Base-by-base conservation (phyloP, 2,888 invertebrate species). In the Apocheima hispidaria region DNA sequence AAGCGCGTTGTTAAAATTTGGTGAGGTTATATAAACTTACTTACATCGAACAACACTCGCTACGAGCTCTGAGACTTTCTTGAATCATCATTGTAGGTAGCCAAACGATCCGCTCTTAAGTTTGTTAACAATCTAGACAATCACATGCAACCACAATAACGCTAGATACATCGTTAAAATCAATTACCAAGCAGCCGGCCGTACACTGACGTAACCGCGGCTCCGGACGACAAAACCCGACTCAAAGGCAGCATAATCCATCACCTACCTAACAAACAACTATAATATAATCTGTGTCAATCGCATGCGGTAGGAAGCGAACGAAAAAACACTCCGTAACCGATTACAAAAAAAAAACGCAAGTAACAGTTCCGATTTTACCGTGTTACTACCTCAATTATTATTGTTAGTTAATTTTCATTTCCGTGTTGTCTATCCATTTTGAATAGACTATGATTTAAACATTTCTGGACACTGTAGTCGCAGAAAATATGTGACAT, bases 291-390 rank as follows among this genome's bases (percentile, higher is more conserved):
- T 10, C 7, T 30, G n/a, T 46, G 30, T n/a, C 26, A 44, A 50
- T 26, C 41, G 16, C 35, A 35, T 43, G 48, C 30, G 41, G 50
- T 26, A 60, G 66, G 60, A 63, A 66, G 57, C 28, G n/a, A 66
- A 55, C 38, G 38, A 44, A 40, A 58, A 40, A 35, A 57, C 28
- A 30, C 41, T 26, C 58, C 44, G 20, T 57, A 21, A 43, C 49
- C 48, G 48, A 48, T 48, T 38, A 10, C 35, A 55, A 56, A 57
- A 54, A 56, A 57, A 54, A 64, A 56, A 41, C 46, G 51, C 43
- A 54, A 60, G 40, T 2, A 21, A 14, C 36, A 16, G 64, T 60
- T 57, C 53, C 62, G 55, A 62, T 56, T 48, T 35, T 14, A 44
- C 52, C 43, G 36, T 48, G 49, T 30, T 16, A 51, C 28, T 30